phyloP scores from a whole-genome alignment of 2,888 invertebrate species.

The Conus canariensis region DNA sequence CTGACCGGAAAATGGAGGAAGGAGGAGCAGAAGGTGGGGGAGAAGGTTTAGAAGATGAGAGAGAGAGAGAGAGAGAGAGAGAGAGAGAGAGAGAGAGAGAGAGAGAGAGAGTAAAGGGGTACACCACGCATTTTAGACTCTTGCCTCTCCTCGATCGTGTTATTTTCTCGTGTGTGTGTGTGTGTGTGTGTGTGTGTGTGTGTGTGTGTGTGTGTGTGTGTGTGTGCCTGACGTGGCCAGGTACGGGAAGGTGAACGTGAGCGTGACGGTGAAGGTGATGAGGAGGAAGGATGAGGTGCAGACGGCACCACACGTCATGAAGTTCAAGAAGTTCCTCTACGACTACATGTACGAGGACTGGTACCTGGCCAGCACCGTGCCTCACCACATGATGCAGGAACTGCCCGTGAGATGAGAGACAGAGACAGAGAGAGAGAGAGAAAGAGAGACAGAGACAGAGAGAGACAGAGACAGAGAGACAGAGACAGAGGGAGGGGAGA shows the following conservation, averaged over 20 bases:
- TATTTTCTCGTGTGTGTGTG: neutral
- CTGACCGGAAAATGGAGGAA: neutral
- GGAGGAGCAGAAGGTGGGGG: neutral
- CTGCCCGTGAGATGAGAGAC: constrained; percentile 64
- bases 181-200: constrained; percentile 17
- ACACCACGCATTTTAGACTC: too few relatives aligned
- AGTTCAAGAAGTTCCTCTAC: constrained; percentile 72
- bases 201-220: neutral
- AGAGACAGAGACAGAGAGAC: too few relatives aligned
- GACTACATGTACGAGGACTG: constrained; percentile 76
- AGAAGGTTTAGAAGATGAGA: too few relatives aligned
- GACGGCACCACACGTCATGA: constrained; percentile 60
- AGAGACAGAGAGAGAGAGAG: too few relatives aligned
- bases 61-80: too few relatives aligned
- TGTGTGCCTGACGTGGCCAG: constrained; percentile 46
- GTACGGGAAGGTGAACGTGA: constrained; percentile 66
- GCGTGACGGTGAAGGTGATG: constrained; percentile 64
- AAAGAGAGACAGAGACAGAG: too few relatives aligned
- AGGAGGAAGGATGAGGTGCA: constrained; percentile 56
- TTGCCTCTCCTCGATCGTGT: too few relatives aligned
- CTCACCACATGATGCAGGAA: constrained; percentile 73
- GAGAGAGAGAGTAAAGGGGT: too few relatives aligned
- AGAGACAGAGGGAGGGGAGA: too few relatives aligned
- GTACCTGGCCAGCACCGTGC: constrained; percentile 75
- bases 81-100: too few relatives aligned